Base-by-base conservation (phyloP, 2,113 vertebrate genomes). In the Noturus placidus region DNA sequence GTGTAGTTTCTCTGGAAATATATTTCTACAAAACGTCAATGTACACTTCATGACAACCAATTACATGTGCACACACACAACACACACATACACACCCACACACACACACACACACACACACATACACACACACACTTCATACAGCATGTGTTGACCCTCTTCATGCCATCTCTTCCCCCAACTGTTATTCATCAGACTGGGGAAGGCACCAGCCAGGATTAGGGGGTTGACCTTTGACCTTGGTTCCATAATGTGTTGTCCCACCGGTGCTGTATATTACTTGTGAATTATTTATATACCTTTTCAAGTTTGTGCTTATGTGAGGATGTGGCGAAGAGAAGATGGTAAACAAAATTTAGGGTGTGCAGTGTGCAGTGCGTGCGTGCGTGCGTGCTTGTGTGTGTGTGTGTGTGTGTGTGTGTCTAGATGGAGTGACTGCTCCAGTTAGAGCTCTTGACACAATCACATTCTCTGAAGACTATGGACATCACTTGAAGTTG, bases 401-500 rank as follows among this genome's bases (percentile, higher is more conserved):
- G 85, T 67, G 85, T 54, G 77, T 46, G 33, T 82, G 42, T 52
- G 86, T 83, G 81, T 83, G 70, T 72, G 65, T 77, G 56, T 84
- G 70, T 56, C 10, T 57, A 33, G 30, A 54, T 35, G 9, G 30
- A 78, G 42, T 69, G 87, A 78, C 70, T 69, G 50, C 59, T 81
- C 85, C 46, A 63, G 85, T 56, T 81, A 69, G 76, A 84, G 87
- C 87, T 86, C 88, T 89, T 85, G 83, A 89, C 84, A 89, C 57
- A 77, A 25, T 82, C 83, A 57, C 83, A 72, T 82, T 76, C 84
- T 57, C 86, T 84, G 82, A 89, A 78, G 83, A 50, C 83, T 76
- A 61, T 13, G 88, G 82, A 63, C 88, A 89, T 79, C 72, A 59
- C 65, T 84, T 84, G 82, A 83, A 81, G 89, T 90, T 88, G 89